phyloP scores from a whole-genome alignment of 2,797 vertebrate genomes.

The Myoxocephalus aenaeus region DNA sequence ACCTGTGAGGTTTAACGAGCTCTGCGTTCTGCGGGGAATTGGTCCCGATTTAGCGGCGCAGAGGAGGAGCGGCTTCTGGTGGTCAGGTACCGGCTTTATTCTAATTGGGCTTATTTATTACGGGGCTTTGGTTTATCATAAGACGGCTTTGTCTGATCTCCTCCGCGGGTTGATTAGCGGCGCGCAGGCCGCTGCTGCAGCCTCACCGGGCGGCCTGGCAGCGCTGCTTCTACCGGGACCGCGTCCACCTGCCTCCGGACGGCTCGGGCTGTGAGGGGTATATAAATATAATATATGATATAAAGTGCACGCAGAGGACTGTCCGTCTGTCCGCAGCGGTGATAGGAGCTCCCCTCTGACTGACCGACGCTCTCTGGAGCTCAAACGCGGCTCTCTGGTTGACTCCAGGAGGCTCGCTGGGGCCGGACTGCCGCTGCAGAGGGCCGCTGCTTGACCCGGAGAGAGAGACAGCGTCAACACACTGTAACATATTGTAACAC shows the following conservation, averaged over 20 bases:
- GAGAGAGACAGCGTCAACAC: too few relatives aligned
- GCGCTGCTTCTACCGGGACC: constrained; percentile 12
- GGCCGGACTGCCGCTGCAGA: too few relatives aligned
- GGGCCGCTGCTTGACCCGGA: not conserved
- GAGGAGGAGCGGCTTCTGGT: constrained; percentile 35
- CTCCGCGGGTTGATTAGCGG: constrained; percentile 25
- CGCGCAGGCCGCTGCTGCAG: constrained; percentile 22
- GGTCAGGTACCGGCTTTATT: constrained; percentile 64
- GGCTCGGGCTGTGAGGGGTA: not conserved
- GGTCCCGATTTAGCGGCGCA: not conserved
- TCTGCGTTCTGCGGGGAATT: constrained; percentile 16
- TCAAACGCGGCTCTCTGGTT: not conserved
- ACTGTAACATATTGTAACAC: too few relatives aligned
- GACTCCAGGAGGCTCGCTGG: not conserved
- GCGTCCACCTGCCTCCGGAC: constrained; percentile 39
- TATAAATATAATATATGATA: constrained; percentile 11
- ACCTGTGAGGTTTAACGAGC: constrained; percentile 44
- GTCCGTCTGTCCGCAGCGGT: not conserved
- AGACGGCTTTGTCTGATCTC: constrained; percentile 58
- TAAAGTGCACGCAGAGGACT: constrained; percentile 64
- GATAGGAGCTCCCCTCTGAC: constrained; percentile 5
- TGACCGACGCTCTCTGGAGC: not conserved
- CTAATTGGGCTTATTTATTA: constrained; percentile 48
- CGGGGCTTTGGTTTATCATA: constrained; percentile 18
- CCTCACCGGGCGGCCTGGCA: constrained; percentile 23